Evolutionary conservation across 2,797 vertebrate genomes (phyloP).

Genomic region (Lithobates sylvaticus): DNA sequence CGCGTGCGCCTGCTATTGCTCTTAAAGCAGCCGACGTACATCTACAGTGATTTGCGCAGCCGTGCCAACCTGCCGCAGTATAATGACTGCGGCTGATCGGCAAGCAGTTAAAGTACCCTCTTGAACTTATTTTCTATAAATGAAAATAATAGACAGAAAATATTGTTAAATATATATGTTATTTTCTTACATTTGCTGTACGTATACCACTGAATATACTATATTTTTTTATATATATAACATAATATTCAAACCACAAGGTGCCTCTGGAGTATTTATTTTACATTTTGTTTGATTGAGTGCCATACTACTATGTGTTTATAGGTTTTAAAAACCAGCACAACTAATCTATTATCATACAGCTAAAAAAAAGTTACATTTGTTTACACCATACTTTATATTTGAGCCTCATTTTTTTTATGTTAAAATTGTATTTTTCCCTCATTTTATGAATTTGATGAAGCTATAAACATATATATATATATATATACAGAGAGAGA

Average conservation of each 20-base stretch:
- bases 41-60: too few species aligned
- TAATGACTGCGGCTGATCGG: too few species aligned
- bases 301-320: slow-evolving; percentile 5
- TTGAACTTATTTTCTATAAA: too few species aligned
- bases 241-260: slow-evolving; percentile 3
- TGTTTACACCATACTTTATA: background rate
- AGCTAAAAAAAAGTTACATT: background rate
- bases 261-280: background rate
- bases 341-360: slow-evolving; percentile 27
- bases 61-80: too few species aligned
- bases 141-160: too few species aligned
- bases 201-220: background rate
- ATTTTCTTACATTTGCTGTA: background rate
- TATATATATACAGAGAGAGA: too few species aligned
- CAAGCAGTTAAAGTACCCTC: too few species aligned
- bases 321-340: slow-evolving; percentile 19
- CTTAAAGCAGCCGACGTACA: too few species aligned
- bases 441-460: background rate
- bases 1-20: too few species aligned
- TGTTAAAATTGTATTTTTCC: background rate
- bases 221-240: background rate
- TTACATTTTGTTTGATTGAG: slow-evolving; percentile 1
- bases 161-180: too few species aligned
- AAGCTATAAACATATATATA: background rate
- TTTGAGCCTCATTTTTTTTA: background rate